Evolutionary conservation across 2,113 vertebrate genomes (phyloP).

Genomic region (Ptilonorhynchus violaceus): DNA sequence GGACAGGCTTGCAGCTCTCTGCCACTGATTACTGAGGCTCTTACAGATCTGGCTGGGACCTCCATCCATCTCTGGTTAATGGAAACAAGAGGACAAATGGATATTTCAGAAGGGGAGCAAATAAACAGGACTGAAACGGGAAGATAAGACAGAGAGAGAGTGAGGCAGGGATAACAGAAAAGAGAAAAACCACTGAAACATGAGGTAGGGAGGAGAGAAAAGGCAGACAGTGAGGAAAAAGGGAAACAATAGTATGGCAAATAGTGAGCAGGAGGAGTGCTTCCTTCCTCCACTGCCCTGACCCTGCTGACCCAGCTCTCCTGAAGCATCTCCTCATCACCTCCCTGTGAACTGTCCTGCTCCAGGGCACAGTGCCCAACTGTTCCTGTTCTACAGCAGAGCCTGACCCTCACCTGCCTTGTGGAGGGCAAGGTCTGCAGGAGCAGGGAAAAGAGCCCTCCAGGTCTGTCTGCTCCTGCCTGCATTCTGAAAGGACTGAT

Average conservation of each 20-base stretch:
- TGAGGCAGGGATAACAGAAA: background rate
- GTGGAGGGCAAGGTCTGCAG: background rate
- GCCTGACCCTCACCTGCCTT: background rate
- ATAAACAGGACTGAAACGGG: background rate
- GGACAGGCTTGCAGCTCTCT: background rate
- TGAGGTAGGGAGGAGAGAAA: background rate
- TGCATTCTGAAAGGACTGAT: background rate
- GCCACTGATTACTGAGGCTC: background rate
- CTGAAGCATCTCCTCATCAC: background rate
- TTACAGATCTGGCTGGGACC: background rate
- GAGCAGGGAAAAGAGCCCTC: background rate
- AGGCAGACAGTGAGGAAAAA: background rate
- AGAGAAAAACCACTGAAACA: background rate
- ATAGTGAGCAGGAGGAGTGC: background rate
- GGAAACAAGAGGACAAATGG: background rate
- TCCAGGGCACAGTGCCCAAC: background rate
- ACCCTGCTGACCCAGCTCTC: background rate
- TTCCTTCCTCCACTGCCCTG: background rate
- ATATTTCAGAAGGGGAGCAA: background rate
- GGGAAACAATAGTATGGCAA: background rate
- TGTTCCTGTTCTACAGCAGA: background rate
- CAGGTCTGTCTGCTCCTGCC: background rate
- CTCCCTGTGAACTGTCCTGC: background rate
- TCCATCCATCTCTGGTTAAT: background rate
- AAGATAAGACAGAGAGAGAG: background rate